Evolutionary conservation across 1,140 invertebrate species (phyloP), one percentile per base, ranked within the genome.

Genomic region (Doryteuthis pealeii): DNA sequence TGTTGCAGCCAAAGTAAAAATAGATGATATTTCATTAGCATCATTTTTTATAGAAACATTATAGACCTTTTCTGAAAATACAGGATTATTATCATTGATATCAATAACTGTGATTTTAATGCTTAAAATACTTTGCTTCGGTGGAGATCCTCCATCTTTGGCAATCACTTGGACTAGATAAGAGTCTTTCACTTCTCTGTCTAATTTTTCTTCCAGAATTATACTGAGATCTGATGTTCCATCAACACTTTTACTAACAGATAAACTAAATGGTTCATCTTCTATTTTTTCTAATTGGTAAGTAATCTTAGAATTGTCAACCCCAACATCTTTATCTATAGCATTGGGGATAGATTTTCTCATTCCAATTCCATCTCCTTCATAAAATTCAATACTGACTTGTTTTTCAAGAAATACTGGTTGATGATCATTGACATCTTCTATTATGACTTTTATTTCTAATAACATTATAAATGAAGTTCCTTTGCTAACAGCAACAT

Each of bases 71-170:
- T 81, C 58, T 4, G 66, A 92, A 83, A 98, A 97, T 22, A 91
- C 90, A 0, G 96, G 96, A 88, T 95, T 93, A 87, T 98, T 98
- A 85, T 98, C 96, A 85, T 98, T 98, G 0, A 96, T 92, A 87
- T 99, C 96, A 82, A 95, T 94, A 0, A 98, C 91, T 12, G 76
- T 75, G 33, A 86, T 81, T 74, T 83, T 81, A 14, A 86, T 77
- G 0, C 73, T 75, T n/a, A 84, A 45, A 31, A 76, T 76, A 49
- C 83, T 83, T 40, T 75, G 71, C 74, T 74, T 81, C 54, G 70
- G 77, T 1, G 82, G 83, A 75, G 62, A 76, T 4, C 83, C 83
- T 8, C 83, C 83, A 79, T 84, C 84, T 62, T 70, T 74, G 14
- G 82, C 84, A 32, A 77, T 71, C 3, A 86, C 77, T 43, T 68